Evolutionary conservation across 2,888 invertebrate species (phyloP).

Genomic region (Polyploca ridens): DNA sequence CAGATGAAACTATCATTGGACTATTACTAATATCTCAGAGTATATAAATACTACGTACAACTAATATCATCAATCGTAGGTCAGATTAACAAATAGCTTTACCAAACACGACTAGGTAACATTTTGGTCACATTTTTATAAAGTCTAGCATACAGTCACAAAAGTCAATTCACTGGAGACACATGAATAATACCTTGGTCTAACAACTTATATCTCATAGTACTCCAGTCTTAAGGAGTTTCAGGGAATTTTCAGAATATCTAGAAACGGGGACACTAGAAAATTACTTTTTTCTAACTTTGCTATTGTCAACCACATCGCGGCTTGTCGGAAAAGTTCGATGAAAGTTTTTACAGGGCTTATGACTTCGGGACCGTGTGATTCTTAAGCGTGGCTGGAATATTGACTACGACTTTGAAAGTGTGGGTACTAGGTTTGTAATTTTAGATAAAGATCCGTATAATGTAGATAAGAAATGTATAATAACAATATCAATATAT

Average conservation of each 20-base stretch:
- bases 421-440: neutral
- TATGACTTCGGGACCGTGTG: constrained; percentile 44
- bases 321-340: constrained; percentile 27
- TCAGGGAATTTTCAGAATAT: neutral
- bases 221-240: neutral
- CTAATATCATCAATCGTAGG: too few species aligned
- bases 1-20: too few species aligned
- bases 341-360: constrained; percentile 41
- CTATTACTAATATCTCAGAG: too few species aligned
- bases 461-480: too few species aligned
- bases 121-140: neutral
- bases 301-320: constrained; percentile 20
- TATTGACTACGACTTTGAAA: constrained; percentile 18
- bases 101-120: too few species aligned
- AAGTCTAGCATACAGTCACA: neutral
- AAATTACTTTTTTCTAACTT: constrained; percentile 12
- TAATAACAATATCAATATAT: too few species aligned
- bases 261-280: constrained; percentile 10
- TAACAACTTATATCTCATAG: neutral
- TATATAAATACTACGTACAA: too few species aligned
- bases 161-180: neutral
- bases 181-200: neutral
- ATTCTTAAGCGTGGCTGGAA: constrained; percentile 31
- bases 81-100: too few species aligned
- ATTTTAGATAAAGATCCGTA: neutral